phyloP scores from a whole-genome alignment of 2,113 vertebrate genomes.

The Urocynchramus pylzowi region DNA sequence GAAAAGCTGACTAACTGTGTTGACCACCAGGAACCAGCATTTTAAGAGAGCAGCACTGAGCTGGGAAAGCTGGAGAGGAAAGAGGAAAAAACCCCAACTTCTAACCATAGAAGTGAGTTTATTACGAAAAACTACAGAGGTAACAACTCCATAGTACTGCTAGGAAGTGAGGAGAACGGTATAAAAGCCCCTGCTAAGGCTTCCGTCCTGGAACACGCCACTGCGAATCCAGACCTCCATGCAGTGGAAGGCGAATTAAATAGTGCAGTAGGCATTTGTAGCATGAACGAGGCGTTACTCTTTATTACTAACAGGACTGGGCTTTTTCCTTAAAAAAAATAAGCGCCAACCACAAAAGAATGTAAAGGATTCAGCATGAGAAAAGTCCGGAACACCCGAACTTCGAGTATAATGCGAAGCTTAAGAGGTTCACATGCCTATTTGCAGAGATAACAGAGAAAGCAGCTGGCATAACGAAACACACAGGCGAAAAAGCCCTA shows the following conservation, averaged over 20 bases:
- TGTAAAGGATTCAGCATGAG: background rate
- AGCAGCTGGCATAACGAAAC: background rate
- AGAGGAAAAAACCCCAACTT: background rate
- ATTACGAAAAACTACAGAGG: background rate
- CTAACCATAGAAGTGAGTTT: background rate
- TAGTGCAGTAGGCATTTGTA: fast-evolving
- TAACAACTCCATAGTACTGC: background rate
- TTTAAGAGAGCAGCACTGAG: background rate
- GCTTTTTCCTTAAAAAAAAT: background rate
- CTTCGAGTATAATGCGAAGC: background rate
- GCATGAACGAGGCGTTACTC: fast-evolving
- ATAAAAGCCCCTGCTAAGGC: background rate
- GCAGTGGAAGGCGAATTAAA: background rate
- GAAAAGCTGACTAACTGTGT: background rate
- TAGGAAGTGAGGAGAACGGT: fast-evolving
- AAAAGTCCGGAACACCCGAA: background rate
- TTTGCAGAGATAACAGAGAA: background rate
- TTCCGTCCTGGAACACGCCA: background rate
- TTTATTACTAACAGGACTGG: background rate
- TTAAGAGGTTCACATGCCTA: background rate
- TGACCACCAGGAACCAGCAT: background rate
- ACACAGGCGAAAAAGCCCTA: background rate
- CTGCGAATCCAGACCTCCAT: background rate
- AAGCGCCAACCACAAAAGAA: background rate
- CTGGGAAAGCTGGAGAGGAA: background rate